These are phyloP conservation scores for Aptenodytes patagonicus DNA, from an alignment of 2,113 vertebrate genomes.

Conservation along the genomic window DNA sequence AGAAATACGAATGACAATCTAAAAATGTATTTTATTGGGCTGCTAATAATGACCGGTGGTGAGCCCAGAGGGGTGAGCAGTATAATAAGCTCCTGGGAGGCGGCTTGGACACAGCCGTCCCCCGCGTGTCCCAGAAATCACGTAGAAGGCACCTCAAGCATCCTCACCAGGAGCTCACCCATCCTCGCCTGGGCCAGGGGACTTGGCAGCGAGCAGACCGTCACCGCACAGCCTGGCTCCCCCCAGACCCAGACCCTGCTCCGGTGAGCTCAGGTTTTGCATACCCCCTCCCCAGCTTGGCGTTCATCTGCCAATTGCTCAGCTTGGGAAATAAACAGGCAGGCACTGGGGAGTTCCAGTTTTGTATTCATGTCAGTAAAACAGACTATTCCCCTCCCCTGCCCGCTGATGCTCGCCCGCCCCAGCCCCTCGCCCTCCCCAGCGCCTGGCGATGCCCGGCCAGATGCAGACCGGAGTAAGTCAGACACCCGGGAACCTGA, in stretches of 20 bases:
- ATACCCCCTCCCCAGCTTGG: not conserved
- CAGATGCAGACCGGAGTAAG: not conserved
- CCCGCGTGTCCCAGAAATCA: not conserved
- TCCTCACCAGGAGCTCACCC: not conserved
- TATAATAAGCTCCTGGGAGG: not conserved
- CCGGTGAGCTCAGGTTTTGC: not conserved
- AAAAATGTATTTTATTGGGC: constrained; percentile 59
- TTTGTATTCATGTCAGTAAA: not conserved
- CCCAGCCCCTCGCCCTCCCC: not conserved
- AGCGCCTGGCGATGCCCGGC: accelerated
- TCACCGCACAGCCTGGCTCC: not conserved
- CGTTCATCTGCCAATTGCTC: not conserved
- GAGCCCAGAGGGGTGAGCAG: not conserved
- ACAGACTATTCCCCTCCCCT: not conserved
- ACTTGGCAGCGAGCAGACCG: accelerated
- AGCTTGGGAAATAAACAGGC: not conserved
- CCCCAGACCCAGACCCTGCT: not conserved
- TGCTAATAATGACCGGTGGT: constrained; percentile 20
- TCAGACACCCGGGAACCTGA: not conserved
- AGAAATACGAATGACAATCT: constrained; percentile 48
- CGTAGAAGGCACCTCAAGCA: not conserved
- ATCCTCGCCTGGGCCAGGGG: not conserved
- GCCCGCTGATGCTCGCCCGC: not conserved
- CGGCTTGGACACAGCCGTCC: not conserved
- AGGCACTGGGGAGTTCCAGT: not conserved